phyloP scores from a whole-genome alignment of 2,797 vertebrate species.

The Rhabdophis nuchalis region DNA sequence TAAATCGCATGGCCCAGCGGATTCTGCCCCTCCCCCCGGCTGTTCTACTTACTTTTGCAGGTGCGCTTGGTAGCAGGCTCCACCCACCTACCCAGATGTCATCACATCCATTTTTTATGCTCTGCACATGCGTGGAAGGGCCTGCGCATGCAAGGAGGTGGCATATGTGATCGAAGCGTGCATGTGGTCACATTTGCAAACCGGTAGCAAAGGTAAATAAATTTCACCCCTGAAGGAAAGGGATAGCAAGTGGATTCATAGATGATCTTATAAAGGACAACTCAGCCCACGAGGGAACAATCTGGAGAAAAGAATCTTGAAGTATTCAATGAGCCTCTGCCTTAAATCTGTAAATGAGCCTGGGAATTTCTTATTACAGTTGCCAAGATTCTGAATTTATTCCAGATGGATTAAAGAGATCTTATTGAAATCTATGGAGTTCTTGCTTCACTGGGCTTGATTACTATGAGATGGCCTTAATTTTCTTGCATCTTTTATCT shows the following conservation, averaged over 20 bases:
- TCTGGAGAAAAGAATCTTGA: neutral
- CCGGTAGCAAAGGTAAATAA: no score
- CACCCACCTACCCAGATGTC: no score
- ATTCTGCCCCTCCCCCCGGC: no score
- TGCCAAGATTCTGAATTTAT: neutral
- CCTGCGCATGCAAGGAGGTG: no score
- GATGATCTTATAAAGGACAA: neutral
- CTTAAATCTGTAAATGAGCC: neutral
- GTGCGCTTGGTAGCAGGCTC: no score
- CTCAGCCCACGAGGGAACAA: neutral
- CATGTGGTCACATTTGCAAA: no score
- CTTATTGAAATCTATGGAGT: neutral
- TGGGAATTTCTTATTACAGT: neutral
- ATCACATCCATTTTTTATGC: no score
- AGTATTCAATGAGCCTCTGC: neutral
- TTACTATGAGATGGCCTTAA: neutral
- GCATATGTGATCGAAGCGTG: no score
- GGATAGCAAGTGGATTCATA: neutral
- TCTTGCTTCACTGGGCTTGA: neutral
- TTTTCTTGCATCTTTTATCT: neutral
- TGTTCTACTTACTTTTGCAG: no score
- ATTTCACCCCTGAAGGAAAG: neutral
- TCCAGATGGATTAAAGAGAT: neutral
- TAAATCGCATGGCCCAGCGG: no score
- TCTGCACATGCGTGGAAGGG: no score